Base-by-base conservation (phyloP, 2,113 vertebrate genomes). In the Oncorhynchus masou region DNA sequence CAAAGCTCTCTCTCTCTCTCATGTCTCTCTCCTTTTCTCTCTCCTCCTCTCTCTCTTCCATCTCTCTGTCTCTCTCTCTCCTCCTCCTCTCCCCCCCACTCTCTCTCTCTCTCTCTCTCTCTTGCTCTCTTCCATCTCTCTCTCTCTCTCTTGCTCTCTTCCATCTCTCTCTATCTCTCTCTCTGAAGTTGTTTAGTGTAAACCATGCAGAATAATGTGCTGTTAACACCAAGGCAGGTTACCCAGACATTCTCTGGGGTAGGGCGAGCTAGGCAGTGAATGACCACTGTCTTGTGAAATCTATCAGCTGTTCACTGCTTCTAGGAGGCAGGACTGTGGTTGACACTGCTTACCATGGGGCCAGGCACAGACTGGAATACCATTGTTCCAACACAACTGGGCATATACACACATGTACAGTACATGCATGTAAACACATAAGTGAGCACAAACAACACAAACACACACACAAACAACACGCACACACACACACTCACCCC, bases 121-220 rank as follows among this genome's bases (percentile, higher is more conserved):
- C 5, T 31, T 2, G 2, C 25, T 25, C 25, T 25, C 27, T 27
- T 3, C 27, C 27, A 3, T 27, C 27, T 27, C 27, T 25, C 24
- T 25, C 24, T 27, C 31, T 6, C 5, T 7, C 5, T 7, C 31
- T 7, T 5, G 31, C 31, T 31, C 31, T 6, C 5, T 31, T 22
- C 4, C 25, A 11, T 24, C 29, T 67, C 27, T 12, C 27, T 31
- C 64, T 66, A 25, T 66, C 24, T 20, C 16, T 72, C 11, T 20
- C 48, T 13, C 48, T 29, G 20, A 11, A 27, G 7, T 5, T 11
- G 24, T 15, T 27, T 24, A 25, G 54, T n/a, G 78, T 45, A 86
- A 83, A 76, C 84, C 72, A n/a, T 84, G 86, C 84, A 81, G 83
- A 90, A 89, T 90, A 87, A 90, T 91, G 81, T 83, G 83, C 86